These are phyloP conservation scores for Microhierax caerulescens DNA, from an alignment of 2,797 vertebrate species.

Conservation along the genomic window DNA sequence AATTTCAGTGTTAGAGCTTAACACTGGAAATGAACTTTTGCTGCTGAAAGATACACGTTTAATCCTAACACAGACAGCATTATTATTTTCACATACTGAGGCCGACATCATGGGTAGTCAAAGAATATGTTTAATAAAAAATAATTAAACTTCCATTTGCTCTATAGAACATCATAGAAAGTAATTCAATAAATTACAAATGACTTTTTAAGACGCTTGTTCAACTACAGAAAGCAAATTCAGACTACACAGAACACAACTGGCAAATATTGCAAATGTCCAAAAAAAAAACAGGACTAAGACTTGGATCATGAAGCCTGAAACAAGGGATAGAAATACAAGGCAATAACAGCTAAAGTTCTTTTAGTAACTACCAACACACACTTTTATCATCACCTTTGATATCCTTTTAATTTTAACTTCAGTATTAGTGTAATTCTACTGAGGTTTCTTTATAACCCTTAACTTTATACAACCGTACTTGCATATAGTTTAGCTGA, in stretches of 20 bases:
- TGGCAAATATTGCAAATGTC: constrained; percentile 98
- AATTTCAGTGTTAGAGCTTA: background rate
- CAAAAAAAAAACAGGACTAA: constrained; percentile 87
- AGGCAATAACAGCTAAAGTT: constrained; percentile 85
- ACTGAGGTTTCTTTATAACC: constrained; percentile 72
- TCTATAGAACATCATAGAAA: constrained; percentile 99
- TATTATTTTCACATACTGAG: constrained; percentile 74
- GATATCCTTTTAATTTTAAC: constrained; percentile 76
- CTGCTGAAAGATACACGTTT: background rate
- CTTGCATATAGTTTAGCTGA: constrained; percentile 75
- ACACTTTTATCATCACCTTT: constrained; percentile 75
- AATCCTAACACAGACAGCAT: constrained; percentile 16
- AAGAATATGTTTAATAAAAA: constrained; percentile 99
- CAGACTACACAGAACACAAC: constrained; percentile 98
- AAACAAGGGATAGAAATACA: constrained; percentile 86
- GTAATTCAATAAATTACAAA: constrained; percentile 99
- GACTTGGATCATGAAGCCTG: constrained; percentile 89
- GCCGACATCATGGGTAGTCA: constrained; percentile 91
- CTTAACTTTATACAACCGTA: constrained; percentile 75
- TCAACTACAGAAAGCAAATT: constrained; percentile 98
- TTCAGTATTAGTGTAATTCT: constrained; percentile 75
- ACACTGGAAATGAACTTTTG: background rate
- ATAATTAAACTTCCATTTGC: constrained; percentile 99
- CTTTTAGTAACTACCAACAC: constrained; percentile 88
- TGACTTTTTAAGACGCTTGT: constrained; percentile 95